Evolutionary conservation across 1,140 invertebrate species (phyloP).

Genomic region (Bilobella aurantiaca): DNA sequence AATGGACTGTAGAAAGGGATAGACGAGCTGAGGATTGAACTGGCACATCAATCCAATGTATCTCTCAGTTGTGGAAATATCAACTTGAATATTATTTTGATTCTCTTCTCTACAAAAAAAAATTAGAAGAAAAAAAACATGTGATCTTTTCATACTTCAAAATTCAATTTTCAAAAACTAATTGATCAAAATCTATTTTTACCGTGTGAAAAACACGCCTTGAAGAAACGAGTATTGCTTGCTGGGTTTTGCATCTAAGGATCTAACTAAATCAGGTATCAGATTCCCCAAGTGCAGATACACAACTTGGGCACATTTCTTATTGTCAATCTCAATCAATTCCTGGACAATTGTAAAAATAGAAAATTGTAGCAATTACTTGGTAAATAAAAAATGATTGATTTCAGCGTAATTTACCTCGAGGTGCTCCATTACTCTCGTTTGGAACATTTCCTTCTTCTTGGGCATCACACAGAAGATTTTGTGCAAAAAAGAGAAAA

Average conservation of each 20-base stretch:
- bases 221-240: slow-evolving; percentile 52
- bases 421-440: slow-evolving; percentile 21
- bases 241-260: slow-evolving; percentile 40
- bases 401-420: slow-evolving; percentile 2
- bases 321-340: slow-evolving; percentile 43
- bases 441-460: slow-evolving; percentile 31
- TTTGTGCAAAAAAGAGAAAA: slow-evolving; percentile 40
- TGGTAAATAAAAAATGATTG: background rate
- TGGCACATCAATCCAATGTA: slow-evolving; percentile 60
- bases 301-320: slow-evolving; percentile 38
- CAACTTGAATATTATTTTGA: slow-evolving; percentile 40
- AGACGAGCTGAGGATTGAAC: slow-evolving; percentile 46
- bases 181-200: slow-evolving; percentile 18
- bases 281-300: slow-evolving; percentile 34
- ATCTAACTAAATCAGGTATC: slow-evolving; percentile 38
- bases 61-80: slow-evolving; percentile 47
- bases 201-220: slow-evolving; percentile 50
- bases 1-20: slow-evolving; percentile 40
- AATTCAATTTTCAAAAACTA: background rate
- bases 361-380: background rate
- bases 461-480: slow-evolving; percentile 35
- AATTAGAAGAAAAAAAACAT: background rate
- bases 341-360: slow-evolving; percentile 37
- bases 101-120: slow-evolving; percentile 34
- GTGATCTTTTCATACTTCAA: background rate